Evolutionary conservation across 2,113 vertebrate species (phyloP).

Genomic region (Colaptes auratus): DNA sequence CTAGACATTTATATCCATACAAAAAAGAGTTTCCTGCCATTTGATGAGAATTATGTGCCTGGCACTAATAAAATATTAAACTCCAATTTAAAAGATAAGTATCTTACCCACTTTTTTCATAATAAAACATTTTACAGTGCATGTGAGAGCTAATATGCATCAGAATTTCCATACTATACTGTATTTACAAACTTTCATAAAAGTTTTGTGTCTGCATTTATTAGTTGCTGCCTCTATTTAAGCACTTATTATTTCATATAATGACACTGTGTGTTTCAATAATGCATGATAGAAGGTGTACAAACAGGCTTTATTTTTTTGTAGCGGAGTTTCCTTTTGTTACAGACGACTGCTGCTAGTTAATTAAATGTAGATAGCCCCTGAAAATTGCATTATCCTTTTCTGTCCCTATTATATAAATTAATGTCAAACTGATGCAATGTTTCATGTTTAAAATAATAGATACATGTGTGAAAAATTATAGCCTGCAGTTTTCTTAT

Average conservation of each 20-base stretch:
- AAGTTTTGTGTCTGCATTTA: constrained; percentile 76
- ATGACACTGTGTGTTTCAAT: constrained; percentile 72
- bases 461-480: constrained; percentile 80
- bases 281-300: constrained; percentile 73
- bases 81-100: constrained; percentile 93
- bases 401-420: constrained; percentile 80
- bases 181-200: constrained; percentile 88
- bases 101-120: constrained; percentile 86
- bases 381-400: constrained; percentile 73
- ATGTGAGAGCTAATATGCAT: constrained; percentile 77
- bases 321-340: constrained; percentile 53
- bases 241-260: constrained; percentile 69
- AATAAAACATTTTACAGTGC: constrained; percentile 85
- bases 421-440: constrained; percentile 79
- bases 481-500: constrained; percentile 75
- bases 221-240: constrained; percentile 66
- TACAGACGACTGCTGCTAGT: constrained; percentile 71
- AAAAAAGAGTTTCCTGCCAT: constrained; percentile 84
- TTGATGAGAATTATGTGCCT: constrained; percentile 90
- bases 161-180: constrained; percentile 84
- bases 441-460: constrained; percentile 81
- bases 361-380: constrained; percentile 79
- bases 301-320: constrained; percentile 69
- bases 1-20: constrained; percentile 87
- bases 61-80: constrained; percentile 91